Evolutionary conservation across 2,888 invertebrate genomes (phyloP).

Genomic region (Temnothorax ravouxi): DNA sequence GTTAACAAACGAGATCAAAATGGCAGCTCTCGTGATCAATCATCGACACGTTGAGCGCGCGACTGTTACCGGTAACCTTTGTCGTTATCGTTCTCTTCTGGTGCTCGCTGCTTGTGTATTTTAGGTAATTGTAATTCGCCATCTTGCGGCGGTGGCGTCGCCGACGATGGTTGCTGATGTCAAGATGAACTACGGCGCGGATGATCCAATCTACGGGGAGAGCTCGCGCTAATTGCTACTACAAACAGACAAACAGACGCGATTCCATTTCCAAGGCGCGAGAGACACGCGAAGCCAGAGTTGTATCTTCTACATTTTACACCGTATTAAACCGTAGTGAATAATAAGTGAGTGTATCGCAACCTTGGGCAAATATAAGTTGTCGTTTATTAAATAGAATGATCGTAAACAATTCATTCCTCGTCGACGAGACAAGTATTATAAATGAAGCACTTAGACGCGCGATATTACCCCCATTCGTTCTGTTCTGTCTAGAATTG

Average conservation of each 20-base stretch:
- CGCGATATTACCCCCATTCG: neutral
- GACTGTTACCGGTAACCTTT: conserved; percentile 18
- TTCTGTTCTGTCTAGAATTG: neutral
- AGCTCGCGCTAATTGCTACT: conserved; percentile 76
- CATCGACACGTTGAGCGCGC: neutral
- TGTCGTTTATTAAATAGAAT: conserved; percentile 23
- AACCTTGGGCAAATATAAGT: neutral
- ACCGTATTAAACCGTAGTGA: neutral
- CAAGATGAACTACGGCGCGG: conserved; percentile 74
- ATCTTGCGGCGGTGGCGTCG: conserved; percentile 67
- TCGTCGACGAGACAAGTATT: conserved; percentile 43
- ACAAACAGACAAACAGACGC: conserved; percentile 81
- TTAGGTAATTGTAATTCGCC: conserved; percentile 78
- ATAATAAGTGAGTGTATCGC: conserved; percentile 10
- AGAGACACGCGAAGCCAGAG: conserved; percentile 51
- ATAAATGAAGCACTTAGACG: conserved; percentile 33
- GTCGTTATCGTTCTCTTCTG: conserved; percentile 60
- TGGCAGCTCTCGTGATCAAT: conserved; percentile 20
- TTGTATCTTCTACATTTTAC: conserved; percentile 56
- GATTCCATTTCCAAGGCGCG: conserved; percentile 69
- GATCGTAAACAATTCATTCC: conserved; percentile 26
- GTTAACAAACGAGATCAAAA: conserved; percentile 19
- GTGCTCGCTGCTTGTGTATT: conserved; percentile 69
- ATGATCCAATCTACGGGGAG: conserved; percentile 75
- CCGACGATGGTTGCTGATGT: conserved; percentile 64